A percentile compares a stretch with the other conserved stretches of the same genome.
These are phyloP conservation scores for Theonella swinhoei DNA, from an alignment of 37 sponge, comb jelly and placozoan genomes.

Conservation along the genomic window DNA sequence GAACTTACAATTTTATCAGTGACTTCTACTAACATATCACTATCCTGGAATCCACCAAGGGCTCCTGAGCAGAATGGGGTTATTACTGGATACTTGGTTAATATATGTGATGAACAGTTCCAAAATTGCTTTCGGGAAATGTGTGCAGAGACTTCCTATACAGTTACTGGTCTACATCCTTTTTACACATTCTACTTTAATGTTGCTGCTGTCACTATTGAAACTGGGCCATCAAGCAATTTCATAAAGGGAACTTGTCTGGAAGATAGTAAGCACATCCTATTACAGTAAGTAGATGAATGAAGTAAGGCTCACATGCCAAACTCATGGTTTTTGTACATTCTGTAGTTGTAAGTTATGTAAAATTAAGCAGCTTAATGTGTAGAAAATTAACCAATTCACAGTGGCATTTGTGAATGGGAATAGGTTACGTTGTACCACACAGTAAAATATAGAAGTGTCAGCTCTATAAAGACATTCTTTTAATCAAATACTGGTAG, in stretches of 20 bases:
- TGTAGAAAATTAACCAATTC: no score
- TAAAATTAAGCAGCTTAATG: no score
- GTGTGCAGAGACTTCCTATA: background rate
- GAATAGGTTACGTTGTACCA: no score
- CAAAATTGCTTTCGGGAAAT: background rate
- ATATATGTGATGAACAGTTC: background rate
- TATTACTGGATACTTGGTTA: background rate
- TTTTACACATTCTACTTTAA: background rate
- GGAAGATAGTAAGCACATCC: background rate
- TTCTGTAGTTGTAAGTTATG: no score
- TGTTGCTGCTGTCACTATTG: background rate
- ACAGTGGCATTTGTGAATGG: no score
- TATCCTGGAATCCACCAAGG: constrained; percentile 16
- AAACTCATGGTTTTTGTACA: no score
- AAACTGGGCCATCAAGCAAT: background rate
- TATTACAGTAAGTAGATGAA: no score
- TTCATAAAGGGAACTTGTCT: background rate
- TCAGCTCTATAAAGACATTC: no score
- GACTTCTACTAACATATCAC: background rate
- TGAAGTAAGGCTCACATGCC: no score
- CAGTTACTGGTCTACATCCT: background rate
- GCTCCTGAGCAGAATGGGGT: constrained; percentile 27
- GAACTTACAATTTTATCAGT: background rate
- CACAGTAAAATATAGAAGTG: no score
- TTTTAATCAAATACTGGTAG: no score